Evolutionary conservation across 2,888 invertebrate species (phyloP).

Genomic region (Hemithea aestivaria): DNA sequence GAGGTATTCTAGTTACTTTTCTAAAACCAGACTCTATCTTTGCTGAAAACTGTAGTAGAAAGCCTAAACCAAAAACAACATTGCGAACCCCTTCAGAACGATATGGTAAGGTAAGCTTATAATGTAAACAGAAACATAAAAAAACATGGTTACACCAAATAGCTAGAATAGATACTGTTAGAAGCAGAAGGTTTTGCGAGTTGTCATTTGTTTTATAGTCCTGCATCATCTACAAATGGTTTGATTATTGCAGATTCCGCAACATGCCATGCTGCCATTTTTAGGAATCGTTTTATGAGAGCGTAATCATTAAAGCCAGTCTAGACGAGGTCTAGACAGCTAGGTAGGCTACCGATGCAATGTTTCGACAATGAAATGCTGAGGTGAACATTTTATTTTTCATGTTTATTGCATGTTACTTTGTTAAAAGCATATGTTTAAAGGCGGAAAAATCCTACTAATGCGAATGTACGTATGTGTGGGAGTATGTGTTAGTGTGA

Average conservation of each 20-base stretch:
- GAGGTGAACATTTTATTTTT: neutral
- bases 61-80: too few relatives aligned
- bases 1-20: too few relatives aligned
- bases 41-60: too few relatives aligned
- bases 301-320: conserved; percentile 9
- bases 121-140: too few relatives aligned
- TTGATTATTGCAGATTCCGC: conserved; percentile 10
- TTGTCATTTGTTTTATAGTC: conserved; percentile 1
- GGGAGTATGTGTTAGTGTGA: too few relatives aligned
- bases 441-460: too few relatives aligned
- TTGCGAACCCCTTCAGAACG: too few relatives aligned
- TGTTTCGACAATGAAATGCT: conserved; percentile 2
- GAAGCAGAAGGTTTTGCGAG: neutral
- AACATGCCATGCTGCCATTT: conserved; percentile 7
- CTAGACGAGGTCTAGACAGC: conserved; percentile 17
- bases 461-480: too few relatives aligned
- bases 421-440: too few relatives aligned
- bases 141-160: too few relatives aligned
- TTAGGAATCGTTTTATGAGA: conserved; percentile 4
- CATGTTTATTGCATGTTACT: conserved; percentile 5
- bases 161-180: neutral
- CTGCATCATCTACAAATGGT: conserved; percentile 11
- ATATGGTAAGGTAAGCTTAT: too few relatives aligned
- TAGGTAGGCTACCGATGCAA: conserved; percentile 5
- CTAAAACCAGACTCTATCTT: too few relatives aligned